Base-by-base conservation (phyloP, 1,140 invertebrate genomes). In the Nylanderia fulva region DNA sequence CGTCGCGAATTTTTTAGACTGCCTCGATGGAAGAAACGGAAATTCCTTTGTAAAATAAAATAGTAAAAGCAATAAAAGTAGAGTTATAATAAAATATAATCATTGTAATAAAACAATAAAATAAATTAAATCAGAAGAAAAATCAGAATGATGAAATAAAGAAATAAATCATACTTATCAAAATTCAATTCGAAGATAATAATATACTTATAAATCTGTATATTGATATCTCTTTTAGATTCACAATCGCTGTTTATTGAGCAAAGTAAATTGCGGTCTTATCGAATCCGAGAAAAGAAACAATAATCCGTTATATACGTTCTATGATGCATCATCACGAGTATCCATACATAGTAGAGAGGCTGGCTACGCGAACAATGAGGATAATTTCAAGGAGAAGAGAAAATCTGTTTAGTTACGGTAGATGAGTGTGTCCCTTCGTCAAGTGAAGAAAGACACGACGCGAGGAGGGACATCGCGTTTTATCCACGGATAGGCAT, bases 351-450 rank as follows among this genome's bases (percentile, higher is more conserved):
- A 27, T 61, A 52, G 42, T 1, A 45, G 36, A 63, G 56, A 77
- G 36, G 29, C 9, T 58, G 84, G 29, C 18, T 6, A 15, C 13
- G 15, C 75, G 52, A 72, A 88, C 79, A 88, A 88, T 69, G 69
- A 45, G 72, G n/a, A 66, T 45, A 60, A 72, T 85, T 75, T 54
- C 29, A 56, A 64, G 77, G 54, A 79, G 61, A 75, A 80, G 61
- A 58, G 63, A 76, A 66, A 80, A 90, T 90, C 88, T 76, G 71
- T 89, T 90, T 90, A 89, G 88, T 82, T 60, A 85, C 88, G 88
- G 87, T 77, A 69, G 52, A 76, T 83, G 85, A 86, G 79, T 86
- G 79, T 86, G 88, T 86, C 87, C 80, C 77, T 58, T 90, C 29
- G 4, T 3, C 42, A 18, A 1, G n/a, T 42, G 63, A 54, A 64